A percentile compares a stretch with the other conserved stretches of the same genome.
Evolutionary conservation across 2,888 invertebrate species (phyloP).

Genomic region (Cecidostiba fungosa): DNA sequence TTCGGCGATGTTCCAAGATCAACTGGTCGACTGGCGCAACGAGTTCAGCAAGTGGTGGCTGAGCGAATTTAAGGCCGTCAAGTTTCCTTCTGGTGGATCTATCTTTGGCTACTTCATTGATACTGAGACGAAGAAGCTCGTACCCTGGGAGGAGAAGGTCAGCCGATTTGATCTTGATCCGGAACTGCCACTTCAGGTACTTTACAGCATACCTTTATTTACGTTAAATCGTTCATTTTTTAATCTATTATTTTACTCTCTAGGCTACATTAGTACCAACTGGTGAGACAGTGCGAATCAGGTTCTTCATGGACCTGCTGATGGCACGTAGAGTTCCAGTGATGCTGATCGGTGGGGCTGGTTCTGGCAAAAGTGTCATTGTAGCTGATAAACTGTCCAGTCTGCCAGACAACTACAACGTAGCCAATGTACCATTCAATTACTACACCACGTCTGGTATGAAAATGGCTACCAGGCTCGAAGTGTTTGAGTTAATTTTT

Average conservation of each 20-base stretch:
- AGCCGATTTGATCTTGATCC: conserved; percentile 90
- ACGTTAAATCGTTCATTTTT: background rate
- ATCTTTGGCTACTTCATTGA: conserved; percentile 96
- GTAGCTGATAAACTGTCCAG: conserved; percentile 90
- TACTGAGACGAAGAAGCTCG: conserved; percentile 90
- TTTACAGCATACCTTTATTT: background rate
- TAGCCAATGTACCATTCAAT: conserved; percentile 96
- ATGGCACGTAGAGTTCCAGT: conserved; percentile 90
- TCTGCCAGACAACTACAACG: conserved; percentile 88
- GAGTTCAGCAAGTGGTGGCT: conserved; percentile 98
- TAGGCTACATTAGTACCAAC: conserved; percentile 93
- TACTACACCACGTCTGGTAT: conserved; percentile 94
- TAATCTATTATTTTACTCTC: background rate
- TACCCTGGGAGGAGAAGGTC: conserved; percentile 93
- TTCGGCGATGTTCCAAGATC: conserved; percentile 94
- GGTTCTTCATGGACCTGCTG: conserved; percentile 93
- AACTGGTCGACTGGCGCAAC: conserved; percentile 93
- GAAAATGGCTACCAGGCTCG: background rate
- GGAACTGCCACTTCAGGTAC: conserved; percentile 92
- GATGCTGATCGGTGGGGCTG: conserved; percentile 95
- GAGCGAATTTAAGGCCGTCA: conserved; percentile 94
- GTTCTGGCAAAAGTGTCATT: conserved; percentile 96
- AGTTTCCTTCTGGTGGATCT: conserved; percentile 91
- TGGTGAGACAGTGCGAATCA: conserved; percentile 92
- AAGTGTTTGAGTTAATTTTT: background rate